These are phyloP conservation scores for Cataglyphis cursor DNA, from an alignment of 2,888 invertebrate species.

Conservation along the genomic window DNA sequence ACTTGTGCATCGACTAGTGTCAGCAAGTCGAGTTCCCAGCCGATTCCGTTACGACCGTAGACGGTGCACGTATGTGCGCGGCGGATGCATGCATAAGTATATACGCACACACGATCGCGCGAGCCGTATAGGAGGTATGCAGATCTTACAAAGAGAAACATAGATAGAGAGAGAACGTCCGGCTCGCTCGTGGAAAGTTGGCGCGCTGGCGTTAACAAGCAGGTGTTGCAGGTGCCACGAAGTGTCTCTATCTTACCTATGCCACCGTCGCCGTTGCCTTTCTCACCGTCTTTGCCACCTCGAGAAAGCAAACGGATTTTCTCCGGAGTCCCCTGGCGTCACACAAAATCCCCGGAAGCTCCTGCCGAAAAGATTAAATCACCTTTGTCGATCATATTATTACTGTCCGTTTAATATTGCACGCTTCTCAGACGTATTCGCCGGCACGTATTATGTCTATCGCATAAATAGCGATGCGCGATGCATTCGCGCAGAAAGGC, in stretches of 20 bases:
- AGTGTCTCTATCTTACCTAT: constrained; percentile 52
- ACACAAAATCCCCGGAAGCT: constrained; percentile 29
- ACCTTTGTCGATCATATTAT: constrained; percentile 39
- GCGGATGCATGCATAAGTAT: constrained; percentile 2
- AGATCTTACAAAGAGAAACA: constrained; percentile 66
- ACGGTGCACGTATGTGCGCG: constrained; percentile 57
- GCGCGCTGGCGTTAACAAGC: constrained; percentile 70
- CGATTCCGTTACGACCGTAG: constrained; percentile 58
- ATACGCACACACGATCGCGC: constrained; percentile 35
- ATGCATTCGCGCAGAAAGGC: constrained; percentile 58
- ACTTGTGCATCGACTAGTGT: constrained; percentile 67
- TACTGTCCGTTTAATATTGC: constrained; percentile 62
- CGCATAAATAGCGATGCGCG: constrained; percentile 55
- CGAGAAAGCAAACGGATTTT: constrained; percentile 28
- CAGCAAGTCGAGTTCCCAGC: constrained; percentile 76
- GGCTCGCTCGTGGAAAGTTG: constrained; percentile 69
- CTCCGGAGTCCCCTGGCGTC: constrained; percentile 20
- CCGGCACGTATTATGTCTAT: constrained; percentile 36
- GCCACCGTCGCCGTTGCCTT: constrained; percentile 44
- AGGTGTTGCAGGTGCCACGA: constrained; percentile 76
- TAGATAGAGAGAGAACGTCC: constrained; percentile 24
- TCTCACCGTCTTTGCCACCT: constrained; percentile 53
- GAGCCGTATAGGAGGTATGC: constrained; percentile 63
- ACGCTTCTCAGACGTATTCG: constrained; percentile 35
- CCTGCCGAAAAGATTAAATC: background rate